phyloP scores from a whole-genome alignment of 2,888 invertebrate species.

The Eupsilia transversa region DNA sequence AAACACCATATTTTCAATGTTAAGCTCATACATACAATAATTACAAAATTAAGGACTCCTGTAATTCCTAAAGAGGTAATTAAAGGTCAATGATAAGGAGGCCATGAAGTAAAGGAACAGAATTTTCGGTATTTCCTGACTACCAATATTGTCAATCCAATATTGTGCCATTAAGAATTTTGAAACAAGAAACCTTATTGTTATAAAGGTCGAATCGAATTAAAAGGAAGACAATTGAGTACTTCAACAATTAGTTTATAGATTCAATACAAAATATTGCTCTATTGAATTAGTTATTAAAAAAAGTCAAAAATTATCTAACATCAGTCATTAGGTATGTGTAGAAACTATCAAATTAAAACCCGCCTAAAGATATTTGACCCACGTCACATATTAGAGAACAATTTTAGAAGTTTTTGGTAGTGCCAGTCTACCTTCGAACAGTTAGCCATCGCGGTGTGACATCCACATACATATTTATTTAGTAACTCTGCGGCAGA shows the following conservation, averaged over 20 bases:
- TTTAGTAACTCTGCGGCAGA: not conserved
- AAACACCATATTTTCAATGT: not conserved
- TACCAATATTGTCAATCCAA: not conserved
- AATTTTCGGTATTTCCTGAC: slow-evolving; percentile 1
- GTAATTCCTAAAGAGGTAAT: not conserved
- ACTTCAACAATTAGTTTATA: slow-evolving; percentile 17
- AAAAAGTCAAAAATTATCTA: slow-evolving; percentile 13
- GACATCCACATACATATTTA: not conserved
- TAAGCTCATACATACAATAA: not conserved
- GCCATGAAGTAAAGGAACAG: not conserved
- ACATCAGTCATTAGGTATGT: slow-evolving; percentile 2
- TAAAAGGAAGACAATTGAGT: not conserved
- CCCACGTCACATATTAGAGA: slow-evolving; percentile 8
- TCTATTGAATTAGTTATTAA: slow-evolving; percentile 30
- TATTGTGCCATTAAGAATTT: not conserved
- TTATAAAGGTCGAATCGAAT: not conserved
- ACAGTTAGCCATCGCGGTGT: too few relatives aligned
- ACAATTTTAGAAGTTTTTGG: slow-evolving; percentile 2
- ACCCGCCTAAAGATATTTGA: slow-evolving; percentile 10
- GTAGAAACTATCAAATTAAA: slow-evolving; percentile 25
- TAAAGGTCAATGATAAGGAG: not conserved
- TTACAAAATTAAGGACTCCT: not conserved
- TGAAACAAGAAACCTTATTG: not conserved
- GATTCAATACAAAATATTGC: slow-evolving; percentile 13
- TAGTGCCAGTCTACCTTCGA: not conserved